Base-by-base conservation (phyloP, 2,113 vertebrate genomes). In the Hypanus sabinus region DNA sequence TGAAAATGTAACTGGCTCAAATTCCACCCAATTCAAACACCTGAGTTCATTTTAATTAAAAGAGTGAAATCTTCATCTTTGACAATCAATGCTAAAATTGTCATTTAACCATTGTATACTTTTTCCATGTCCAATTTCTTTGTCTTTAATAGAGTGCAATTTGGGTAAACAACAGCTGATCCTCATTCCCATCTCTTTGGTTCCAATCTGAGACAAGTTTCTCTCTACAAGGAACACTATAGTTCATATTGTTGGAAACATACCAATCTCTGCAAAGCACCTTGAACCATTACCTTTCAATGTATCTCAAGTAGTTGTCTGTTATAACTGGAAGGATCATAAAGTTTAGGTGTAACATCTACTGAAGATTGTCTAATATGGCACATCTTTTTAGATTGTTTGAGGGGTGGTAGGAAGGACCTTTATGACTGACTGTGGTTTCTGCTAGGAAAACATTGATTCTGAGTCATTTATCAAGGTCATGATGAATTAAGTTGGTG, bases 1-100 rank as follows among this genome's bases (percentile, higher is more conserved):
- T 88, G 55, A 88, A 60, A 62, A 88, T 46, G 38, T 87, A 9
- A 60, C 83, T 57, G 57, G 83, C 27, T 9, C 83, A 55, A 60
- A 36, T 70, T 91, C 62, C 20, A 10, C 33, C 33, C n/a, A 12
- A 91, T 33, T 91, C 33, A 91, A 91, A 70, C 33, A 33, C 14
- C 87, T 91, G 87, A 65, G n/a, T 1, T 91, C n/a, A 20, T 91
- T 20, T n/a, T 68, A 91, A 62, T 91, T 91, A 68, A 91, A 91
- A 91, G 0, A 18, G n/a, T 68, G 87, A 60, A 60, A 70, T 16
- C 11, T 70, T 70, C 68, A 10, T 70, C 68, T 70, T 70, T 70
- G 11, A 70, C 18, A 7, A 70, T 70, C 18, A 18, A 70, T 10
- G 68, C 68, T 70, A 70, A 70, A 70, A 18, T 70, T 70, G 68